phyloP scores from a whole-genome alignment of 2,113 vertebrate species.

The Phalacrocorax pelagicus region DNA sequence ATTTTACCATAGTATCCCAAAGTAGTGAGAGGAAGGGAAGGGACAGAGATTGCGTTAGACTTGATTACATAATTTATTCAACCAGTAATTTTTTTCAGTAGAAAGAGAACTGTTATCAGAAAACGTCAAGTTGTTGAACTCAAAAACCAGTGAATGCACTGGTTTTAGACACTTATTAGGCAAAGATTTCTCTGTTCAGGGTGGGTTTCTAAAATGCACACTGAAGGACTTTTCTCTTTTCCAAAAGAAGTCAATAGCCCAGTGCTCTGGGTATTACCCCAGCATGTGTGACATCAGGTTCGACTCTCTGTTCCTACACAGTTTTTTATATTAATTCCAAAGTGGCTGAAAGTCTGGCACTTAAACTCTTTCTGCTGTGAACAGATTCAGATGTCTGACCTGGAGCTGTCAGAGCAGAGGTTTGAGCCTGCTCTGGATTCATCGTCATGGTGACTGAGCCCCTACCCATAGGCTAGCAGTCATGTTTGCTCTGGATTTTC shows the following conservation, averaged over 20 bases:
- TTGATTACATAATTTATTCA: not conserved
- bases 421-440: not conserved
- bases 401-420: not conserved
- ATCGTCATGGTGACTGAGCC: not conserved
- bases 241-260: not conserved
- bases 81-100: not conserved
- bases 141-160: not conserved
- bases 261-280: too few relatives aligned
- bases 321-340: not conserved
- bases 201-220: not conserved
- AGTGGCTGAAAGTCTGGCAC: not conserved
- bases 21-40: not conserved
- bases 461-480: fast-evolving
- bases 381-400: not conserved
- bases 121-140: not conserved
- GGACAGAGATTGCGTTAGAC: not conserved
- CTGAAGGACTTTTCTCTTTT: not conserved
- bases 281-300: not conserved
- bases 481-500: not conserved
- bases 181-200: not conserved
- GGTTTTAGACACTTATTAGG: not conserved
- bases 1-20: not conserved
- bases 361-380: not conserved
- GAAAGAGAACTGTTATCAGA: not conserved
- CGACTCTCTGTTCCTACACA: not conserved